phyloP scores from a whole-genome alignment of 2,113 vertebrate species.

The Patagioenas fasciata region DNA sequence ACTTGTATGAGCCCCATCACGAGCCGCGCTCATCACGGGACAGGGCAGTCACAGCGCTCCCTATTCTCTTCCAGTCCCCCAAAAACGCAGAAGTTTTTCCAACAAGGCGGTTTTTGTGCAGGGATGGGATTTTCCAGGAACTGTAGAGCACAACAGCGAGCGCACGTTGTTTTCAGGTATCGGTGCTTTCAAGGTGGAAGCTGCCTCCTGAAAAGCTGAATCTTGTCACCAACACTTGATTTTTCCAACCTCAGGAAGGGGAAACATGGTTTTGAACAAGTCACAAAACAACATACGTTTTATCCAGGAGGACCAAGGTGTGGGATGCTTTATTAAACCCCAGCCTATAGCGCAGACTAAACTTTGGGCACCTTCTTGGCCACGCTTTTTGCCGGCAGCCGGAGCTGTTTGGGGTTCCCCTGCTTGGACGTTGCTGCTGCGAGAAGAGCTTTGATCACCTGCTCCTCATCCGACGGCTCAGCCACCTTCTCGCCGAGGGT shows the following conservation, averaged over 20 bases:
- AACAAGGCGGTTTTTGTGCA: accelerated
- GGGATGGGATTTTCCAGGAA: not conserved
- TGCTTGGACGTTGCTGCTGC: not conserved
- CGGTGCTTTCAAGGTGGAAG: not conserved
- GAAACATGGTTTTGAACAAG: not conserved
- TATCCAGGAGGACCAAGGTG: not conserved
- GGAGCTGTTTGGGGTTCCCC: not conserved
- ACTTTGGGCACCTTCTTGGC: not conserved
- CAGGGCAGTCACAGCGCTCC: not conserved
- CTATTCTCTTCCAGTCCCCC: too few relatives aligned
- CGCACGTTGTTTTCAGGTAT: accelerated
- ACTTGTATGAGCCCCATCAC: accelerated
- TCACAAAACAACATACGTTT: not conserved
- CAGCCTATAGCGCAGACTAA: not conserved
- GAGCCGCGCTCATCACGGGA: not conserved
- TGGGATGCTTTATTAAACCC: not conserved
- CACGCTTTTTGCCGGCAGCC: not conserved
- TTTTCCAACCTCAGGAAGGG: not conserved
- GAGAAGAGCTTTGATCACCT: not conserved
- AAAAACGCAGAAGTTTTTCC: not conserved
- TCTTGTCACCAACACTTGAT: accelerated
- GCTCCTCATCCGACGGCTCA: accelerated
- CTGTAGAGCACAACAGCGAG: not conserved
- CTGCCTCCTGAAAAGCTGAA: not conserved
- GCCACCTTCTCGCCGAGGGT: not conserved